Evolutionary conservation across 2,113 vertebrate genomes (phyloP).

Genomic region (Genyomyrus donnyi): DNA sequence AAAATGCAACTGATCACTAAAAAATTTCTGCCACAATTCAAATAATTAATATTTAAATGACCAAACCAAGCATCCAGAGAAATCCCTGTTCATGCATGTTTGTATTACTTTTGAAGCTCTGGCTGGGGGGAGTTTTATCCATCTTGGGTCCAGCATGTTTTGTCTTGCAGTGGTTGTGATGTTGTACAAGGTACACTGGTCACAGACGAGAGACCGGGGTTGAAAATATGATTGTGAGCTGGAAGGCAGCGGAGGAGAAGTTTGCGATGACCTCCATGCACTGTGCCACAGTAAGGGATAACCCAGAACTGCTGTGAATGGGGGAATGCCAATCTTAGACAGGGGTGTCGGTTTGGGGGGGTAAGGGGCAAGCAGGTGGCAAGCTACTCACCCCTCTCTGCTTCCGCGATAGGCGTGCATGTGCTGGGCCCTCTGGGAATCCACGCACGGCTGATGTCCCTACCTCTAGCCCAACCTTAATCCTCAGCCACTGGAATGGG

Average conservation of each 20-base stretch:
- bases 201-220: neutral
- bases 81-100: neutral
- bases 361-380: neutral
- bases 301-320: neutral
- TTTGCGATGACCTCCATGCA: neutral
- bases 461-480: conserved; percentile 3
- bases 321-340: neutral
- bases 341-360: neutral
- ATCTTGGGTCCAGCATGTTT: neutral
- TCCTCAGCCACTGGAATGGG: conserved; percentile 1
- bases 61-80: neutral
- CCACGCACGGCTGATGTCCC: neutral
- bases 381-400: neutral
- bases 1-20: neutral
- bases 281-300: neutral
- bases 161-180: neutral
- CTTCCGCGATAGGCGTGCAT: neutral
- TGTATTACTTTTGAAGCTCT: neutral
- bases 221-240: neutral
- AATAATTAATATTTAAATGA: neutral
- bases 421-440: neutral
- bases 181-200: neutral
- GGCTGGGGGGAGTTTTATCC: neutral
- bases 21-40: neutral
- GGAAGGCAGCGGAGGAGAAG: too few species aligned